These are phyloP conservation scores for Mythimna albipuncta DNA, from an alignment of 2,888 invertebrate species.

Conservation along the genomic window DNA sequence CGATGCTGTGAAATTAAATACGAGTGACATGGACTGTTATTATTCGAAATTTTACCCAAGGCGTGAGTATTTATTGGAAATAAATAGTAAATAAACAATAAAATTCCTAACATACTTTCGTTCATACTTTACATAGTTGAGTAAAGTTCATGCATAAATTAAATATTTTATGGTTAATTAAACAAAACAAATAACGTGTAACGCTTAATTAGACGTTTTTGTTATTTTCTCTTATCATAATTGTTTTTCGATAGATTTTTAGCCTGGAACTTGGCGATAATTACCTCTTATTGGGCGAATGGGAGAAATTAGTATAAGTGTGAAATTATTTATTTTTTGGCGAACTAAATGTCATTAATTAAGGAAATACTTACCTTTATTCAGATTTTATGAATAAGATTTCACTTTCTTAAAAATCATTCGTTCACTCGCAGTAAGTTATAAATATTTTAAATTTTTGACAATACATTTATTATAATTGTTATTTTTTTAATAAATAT, in stretches of 20 bases:
- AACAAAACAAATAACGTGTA: constrained; percentile 26
- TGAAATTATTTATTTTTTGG: background rate
- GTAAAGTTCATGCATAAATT: constrained; percentile 55
- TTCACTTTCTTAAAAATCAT: background rate
- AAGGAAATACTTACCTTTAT: too few species aligned
- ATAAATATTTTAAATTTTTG: background rate
- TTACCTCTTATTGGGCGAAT: constrained; percentile 17
- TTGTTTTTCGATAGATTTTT: constrained; percentile 16
- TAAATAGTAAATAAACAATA: constrained; percentile 85
- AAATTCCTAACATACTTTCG: constrained; percentile 84
- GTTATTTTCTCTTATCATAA: constrained; percentile 1
- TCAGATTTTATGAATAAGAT: constrained; percentile 1
- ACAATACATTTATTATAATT: too few species aligned
- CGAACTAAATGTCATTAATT: too few species aligned
- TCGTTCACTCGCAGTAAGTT: background rate
- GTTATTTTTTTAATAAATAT: too few species aligned
- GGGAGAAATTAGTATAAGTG: background rate
- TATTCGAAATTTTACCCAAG: constrained; percentile 90
- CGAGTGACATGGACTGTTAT: constrained; percentile 90
- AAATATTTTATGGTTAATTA: constrained; percentile 52
- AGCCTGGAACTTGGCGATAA: background rate
- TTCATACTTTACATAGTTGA: constrained; percentile 76
- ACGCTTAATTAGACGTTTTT: constrained; percentile 27
- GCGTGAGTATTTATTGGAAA: constrained; percentile 87
- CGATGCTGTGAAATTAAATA: constrained; percentile 84